Evolutionary conservation across 1,140 invertebrate genomes (phyloP).

Genomic region (Odontomachus brunneus): DNA sequence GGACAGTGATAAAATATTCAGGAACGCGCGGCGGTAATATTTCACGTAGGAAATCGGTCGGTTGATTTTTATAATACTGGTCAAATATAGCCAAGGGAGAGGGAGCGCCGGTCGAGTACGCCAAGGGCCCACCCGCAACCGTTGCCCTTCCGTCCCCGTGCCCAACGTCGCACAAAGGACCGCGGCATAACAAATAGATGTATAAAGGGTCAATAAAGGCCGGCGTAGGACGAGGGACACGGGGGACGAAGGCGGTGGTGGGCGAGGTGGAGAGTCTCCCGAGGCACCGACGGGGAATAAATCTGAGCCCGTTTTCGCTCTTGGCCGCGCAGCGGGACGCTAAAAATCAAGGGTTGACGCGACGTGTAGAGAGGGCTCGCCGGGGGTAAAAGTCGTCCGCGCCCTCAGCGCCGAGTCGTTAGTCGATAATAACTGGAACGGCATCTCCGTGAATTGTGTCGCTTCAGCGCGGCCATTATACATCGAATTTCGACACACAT

Average conservation of each 20-base stretch:
- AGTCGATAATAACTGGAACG: slow-evolving; percentile 48
- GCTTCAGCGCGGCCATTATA: slow-evolving; percentile 5
- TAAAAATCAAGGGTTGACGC: slow-evolving; percentile 80
- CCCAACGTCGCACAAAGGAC: slow-evolving; percentile 83
- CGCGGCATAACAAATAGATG: slow-evolving; percentile 86
- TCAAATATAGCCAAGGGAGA: slow-evolving; percentile 85
- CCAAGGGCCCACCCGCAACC: slow-evolving; percentile 73
- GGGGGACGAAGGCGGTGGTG: slow-evolving; percentile 66
- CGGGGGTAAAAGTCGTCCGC: slow-evolving; percentile 54
- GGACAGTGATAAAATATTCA: slow-evolving; percentile 86
- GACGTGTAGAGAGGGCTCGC: slow-evolving; percentile 66
- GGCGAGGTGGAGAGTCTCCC: slow-evolving; percentile 76
- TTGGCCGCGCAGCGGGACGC: slow-evolving; percentile 77
- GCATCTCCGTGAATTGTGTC: slow-evolving; percentile 39
- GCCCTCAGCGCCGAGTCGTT: slow-evolving; percentile 24
- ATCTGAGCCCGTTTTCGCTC: slow-evolving; percentile 81
- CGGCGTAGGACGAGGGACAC: slow-evolving; percentile 75
- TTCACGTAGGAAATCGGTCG: slow-evolving; percentile 86
- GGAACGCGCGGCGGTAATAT: slow-evolving; percentile 83
- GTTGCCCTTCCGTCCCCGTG: slow-evolving; percentile 71
- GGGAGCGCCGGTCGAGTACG: slow-evolving; percentile 71
- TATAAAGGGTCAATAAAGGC: slow-evolving; percentile 86
- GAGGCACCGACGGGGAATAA: slow-evolving; percentile 82
- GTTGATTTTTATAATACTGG: slow-evolving; percentile 87
- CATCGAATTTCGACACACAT: neutral